Base-by-base conservation (phyloP, 2,888 invertebrate genomes). In the Fabriciana adippe region DNA sequence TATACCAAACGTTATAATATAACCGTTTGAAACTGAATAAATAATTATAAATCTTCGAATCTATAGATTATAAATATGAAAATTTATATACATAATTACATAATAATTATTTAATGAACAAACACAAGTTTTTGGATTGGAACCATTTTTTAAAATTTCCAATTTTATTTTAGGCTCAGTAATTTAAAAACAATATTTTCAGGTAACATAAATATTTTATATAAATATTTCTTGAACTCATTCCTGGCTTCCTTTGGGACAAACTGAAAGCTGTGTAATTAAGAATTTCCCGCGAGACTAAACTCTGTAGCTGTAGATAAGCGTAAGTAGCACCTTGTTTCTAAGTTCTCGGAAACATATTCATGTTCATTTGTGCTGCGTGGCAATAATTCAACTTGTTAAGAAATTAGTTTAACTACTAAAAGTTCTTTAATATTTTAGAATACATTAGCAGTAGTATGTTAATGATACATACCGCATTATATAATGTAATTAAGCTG, bases 361-460 rank as follows among this genome's bases (percentile, higher is more conserved):
- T 51, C 61, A 35, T 41, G 61, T 61, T 61, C 51, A 61, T 61
- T 61, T 61, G 53, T 61, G 35, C 21, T 51, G 51, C 51, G 15
- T 53, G 61, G 61, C 35, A 41, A 61, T 61, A 41, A 41, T 18
- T 35, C 18, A 61, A 31, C 51, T 21, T 41, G 50, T 51, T 41
- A 53, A 41, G 53, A 53, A 61, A 61, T 61, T 35, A 48, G 26
- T 41, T 41, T 55, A 55, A 55, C 13, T 55, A 13, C 13, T 14
- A 55, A 41, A 35, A 35, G 41, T 35, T 2, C 5, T 35, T 15
- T 35, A 11, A 13, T 41, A 16, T 41, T 41, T 26, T 53, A 21
- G 6, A 15, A 26, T 14, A 53, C 18, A 53, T 26, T 13, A 21
- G 21, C 13, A 53, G 26, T 53, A 53, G 26, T 53, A 53, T 26